These are phyloP conservation scores for Leucoptera coffeella DNA, from an alignment of 2,888 invertebrate species.

Conservation along the genomic window DNA sequence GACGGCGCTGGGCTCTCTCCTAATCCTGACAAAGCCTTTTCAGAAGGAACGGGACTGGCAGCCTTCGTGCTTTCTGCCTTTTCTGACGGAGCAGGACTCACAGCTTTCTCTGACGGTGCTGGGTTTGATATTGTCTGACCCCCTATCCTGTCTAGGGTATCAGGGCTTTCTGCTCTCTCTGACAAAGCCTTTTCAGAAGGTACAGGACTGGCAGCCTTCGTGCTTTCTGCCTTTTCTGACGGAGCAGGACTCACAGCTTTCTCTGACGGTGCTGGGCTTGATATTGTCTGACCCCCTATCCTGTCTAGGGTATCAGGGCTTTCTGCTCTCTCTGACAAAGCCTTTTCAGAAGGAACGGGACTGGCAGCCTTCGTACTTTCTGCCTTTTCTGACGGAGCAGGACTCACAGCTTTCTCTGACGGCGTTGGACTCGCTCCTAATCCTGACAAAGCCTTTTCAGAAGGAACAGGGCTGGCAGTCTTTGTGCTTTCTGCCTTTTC, in stretches of 20 bases:
- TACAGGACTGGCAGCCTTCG: neutral
- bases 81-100: neutral
- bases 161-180: neutral
- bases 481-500: neutral
- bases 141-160: neutral
- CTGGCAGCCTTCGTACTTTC: neutral
- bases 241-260: neutral
- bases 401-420: neutral
- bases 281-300: neutral
- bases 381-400: neutral
- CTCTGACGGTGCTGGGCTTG: neutral
- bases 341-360: conserved; percentile 1
- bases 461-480: neutral
- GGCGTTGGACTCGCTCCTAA: neutral
- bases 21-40: too few species aligned
- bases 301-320: conserved; percentile 1
- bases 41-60: neutral
- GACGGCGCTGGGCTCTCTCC: too few species aligned
- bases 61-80: neutral
- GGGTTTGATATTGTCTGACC: neutral
- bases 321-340: conserved; percentile 3
- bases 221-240: neutral
- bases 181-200: neutral
- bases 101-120: neutral
- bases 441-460: neutral